Evolutionary conservation across 2,113 vertebrate genomes (phyloP).

Genomic region (Calypte anna): DNA sequence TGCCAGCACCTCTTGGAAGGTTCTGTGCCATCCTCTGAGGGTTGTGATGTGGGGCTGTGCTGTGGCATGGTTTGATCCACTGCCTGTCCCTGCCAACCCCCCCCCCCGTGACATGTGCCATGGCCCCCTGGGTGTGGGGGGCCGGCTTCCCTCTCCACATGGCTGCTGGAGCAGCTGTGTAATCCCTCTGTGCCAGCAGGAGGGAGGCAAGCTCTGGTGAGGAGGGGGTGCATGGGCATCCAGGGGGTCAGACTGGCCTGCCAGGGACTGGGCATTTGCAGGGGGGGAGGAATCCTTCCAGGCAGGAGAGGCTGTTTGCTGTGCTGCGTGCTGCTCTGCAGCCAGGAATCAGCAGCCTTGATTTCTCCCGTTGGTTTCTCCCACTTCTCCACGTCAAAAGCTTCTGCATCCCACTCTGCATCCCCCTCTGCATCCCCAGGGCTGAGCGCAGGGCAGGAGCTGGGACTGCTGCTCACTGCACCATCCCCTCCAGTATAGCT

Average conservation of each 20-base stretch:
- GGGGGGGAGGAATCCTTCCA: not conserved
- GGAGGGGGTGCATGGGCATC: not conserved
- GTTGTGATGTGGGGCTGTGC: not conserved
- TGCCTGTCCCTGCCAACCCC: not conserved
- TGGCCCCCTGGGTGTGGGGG: not conserved
- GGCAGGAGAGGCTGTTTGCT: not conserved
- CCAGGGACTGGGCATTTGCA: not conserved
- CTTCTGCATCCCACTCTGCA: not conserved
- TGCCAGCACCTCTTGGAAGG: not conserved
- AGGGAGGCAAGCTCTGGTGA: not conserved
- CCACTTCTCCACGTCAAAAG: not conserved
- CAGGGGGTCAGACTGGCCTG: not conserved
- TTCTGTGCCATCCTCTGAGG: not conserved
- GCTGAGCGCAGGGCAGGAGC: not conserved
- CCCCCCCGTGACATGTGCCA: not conserved
- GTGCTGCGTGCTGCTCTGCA: not conserved
- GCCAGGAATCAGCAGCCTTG: not conserved
- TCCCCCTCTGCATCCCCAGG: accelerated
- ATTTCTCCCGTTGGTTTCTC: not conserved
- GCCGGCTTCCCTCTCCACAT: not conserved
- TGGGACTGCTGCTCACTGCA: not conserved
- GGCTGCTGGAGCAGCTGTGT: not conserved
- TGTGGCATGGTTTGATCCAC: not conserved
- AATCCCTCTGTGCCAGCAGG: not conserved
- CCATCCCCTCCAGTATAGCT: not conserved